These are phyloP conservation scores for Forbesichthys papilliferus DNA, from an alignment of 2,113 vertebrate species.

Conservation along the genomic window DNA sequence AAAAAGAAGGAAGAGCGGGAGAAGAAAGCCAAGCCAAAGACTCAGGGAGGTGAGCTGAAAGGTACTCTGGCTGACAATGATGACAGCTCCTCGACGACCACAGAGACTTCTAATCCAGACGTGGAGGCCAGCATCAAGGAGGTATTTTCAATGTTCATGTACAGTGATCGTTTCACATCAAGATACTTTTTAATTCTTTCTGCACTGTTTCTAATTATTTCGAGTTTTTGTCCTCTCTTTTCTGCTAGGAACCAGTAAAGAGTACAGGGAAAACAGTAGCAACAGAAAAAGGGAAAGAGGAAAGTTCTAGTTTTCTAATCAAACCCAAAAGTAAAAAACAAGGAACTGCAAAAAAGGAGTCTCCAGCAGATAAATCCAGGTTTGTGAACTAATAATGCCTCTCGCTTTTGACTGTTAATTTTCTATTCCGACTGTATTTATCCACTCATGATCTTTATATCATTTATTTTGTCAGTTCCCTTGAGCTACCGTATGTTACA, in stretches of 20 bases:
- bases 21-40: slow-evolving; percentile 82
- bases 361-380: slow-evolving; percentile 86
- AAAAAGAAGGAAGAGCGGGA: slow-evolving; percentile 92
- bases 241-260: slow-evolving; percentile 87
- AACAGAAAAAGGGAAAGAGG: slow-evolving; percentile 79
- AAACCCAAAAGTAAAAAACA: slow-evolving; percentile 91
- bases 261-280: slow-evolving; percentile 84
- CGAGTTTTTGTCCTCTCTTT: not conserved
- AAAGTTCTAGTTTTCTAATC: slow-evolving; percentile 78
- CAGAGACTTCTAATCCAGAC: slow-evolving; percentile 96
- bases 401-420: not conserved
- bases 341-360: slow-evolving; percentile 84
- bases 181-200: too few relatives aligned
- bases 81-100: slow-evolving; percentile 98
- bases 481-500: slow-evolving; percentile 88
- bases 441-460: not conserved
- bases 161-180: too few relatives aligned
- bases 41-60: slow-evolving; percentile 87
- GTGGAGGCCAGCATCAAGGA: slow-evolving; percentile 89
- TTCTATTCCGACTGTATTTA: not conserved
- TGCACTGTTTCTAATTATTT: too few relatives aligned
- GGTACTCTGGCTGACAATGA: slow-evolving; percentile 89
- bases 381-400: slow-evolving; percentile 40
- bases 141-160: slow-evolving; percentile 67
- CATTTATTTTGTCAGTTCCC: slow-evolving; percentile 76